Conservation (phyloP, 2,797 vertebrate species). For the Enteromius anoplus region DNA sequence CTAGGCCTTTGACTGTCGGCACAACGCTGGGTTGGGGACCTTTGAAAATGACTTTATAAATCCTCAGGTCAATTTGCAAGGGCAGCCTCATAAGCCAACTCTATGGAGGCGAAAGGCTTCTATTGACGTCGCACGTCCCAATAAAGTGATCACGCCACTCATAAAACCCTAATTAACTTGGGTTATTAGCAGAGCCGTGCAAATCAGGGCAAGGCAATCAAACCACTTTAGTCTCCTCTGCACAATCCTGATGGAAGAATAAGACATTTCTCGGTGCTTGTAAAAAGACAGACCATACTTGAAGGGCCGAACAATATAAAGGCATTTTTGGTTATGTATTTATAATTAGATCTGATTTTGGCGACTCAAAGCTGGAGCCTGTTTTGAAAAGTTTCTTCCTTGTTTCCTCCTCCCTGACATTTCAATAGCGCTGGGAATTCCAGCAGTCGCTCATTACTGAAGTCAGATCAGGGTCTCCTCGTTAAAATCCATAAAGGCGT, state of each 20-base stretch:
- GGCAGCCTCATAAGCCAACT: conserved; percentile 62
- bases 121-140: conserved; percentile 62
- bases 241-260: conserved; percentile 39
- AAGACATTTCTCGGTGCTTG: conserved; percentile 41
- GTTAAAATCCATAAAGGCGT: conserved; percentile 62
- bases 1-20: conserved; percentile 61
- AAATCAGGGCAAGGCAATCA: conserved; percentile 62
- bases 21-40: conserved; percentile 58
- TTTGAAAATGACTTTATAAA: conserved; percentile 74
- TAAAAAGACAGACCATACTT: conserved; percentile 24
- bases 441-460: conserved; percentile 54
- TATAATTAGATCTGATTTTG: conserved; percentile 48
- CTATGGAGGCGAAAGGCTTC: conserved; percentile 51
- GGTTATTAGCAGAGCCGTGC: conserved; percentile 57
- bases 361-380: not conserved
- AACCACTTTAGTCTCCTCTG: conserved; percentile 39
- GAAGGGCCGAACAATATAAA: conserved; percentile 22
- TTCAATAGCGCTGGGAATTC: conserved; percentile 55
- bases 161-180: conserved; percentile 72
- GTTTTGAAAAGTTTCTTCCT: conserved; percentile 38
- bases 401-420: conserved; percentile 59
- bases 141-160: conserved; percentile 69
- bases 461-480: conserved; percentile 54
- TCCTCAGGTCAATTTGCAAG: conserved; percentile 68
- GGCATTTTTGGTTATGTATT: conserved; percentile 25